Evolutionary conservation across 2,888 invertebrate species (phyloP).

Genomic region (Strigamia maritima): DNA sequence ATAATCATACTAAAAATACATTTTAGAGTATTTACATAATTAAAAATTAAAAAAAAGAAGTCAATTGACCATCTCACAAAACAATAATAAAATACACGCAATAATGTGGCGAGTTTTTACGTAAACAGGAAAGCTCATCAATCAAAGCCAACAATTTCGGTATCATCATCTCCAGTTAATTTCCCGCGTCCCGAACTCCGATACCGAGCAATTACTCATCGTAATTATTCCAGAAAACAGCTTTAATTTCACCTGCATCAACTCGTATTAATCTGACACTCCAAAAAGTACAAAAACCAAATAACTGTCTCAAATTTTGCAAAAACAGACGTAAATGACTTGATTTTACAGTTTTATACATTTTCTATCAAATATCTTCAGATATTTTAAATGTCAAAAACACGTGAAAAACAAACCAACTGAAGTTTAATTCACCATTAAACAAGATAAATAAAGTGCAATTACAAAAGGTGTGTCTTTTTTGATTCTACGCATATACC

Average conservation of each 20-base stretch:
- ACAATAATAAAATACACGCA: not conserved
- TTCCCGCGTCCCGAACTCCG: not conserved
- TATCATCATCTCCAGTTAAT: conserved; percentile 11
- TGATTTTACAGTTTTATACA: too few relatives aligned
- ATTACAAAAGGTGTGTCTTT: conserved; percentile 12
- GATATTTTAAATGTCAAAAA: too few relatives aligned
- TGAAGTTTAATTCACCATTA: not conserved
- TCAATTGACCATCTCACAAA: not conserved
- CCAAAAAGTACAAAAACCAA: not conserved
- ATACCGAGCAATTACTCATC: conserved; percentile 22
- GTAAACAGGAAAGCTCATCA: not conserved
- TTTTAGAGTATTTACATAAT: not conserved
- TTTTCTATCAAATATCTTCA: too few relatives aligned
- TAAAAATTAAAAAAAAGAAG: not conserved
- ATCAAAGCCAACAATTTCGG: not conserved
- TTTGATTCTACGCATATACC: not conserved
- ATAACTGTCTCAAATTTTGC: not conserved
- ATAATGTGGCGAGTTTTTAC: not conserved
- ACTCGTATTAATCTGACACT: not conserved
- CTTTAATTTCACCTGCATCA: conserved; percentile 4
- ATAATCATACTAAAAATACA: not conserved
- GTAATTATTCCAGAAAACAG: conserved; percentile 13
- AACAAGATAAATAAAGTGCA: not conserved
- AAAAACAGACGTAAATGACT: not conserved
- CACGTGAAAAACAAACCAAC: too few relatives aligned